Conservation (phyloP, 2,888 invertebrate species). For the Thyatira batis region DNA sequence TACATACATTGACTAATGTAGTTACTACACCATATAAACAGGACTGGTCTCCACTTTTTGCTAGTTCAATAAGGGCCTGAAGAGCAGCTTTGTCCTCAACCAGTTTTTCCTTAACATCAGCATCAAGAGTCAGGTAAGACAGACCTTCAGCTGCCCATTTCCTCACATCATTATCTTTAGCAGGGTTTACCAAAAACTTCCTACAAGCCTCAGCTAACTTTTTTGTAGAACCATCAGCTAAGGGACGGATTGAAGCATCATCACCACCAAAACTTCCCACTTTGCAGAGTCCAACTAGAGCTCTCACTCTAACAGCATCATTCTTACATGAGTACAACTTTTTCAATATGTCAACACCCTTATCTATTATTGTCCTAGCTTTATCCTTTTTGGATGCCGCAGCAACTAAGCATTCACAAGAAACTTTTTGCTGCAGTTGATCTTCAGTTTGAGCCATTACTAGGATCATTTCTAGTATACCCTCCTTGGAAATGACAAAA, state of each 20-base stretch:
- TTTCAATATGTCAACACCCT: slow-evolving; percentile 96
- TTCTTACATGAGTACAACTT: slow-evolving; percentile 94
- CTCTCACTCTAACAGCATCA: slow-evolving; percentile 94
- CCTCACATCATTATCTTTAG: slow-evolving; percentile 93
- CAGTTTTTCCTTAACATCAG: slow-evolving; percentile 98
- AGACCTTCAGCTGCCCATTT: slow-evolving; percentile 99
- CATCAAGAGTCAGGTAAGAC: slow-evolving; percentile 97
- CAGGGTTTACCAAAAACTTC: slow-evolving; percentile 93
- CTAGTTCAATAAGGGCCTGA: slow-evolving; percentile 93
- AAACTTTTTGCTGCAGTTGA: slow-evolving; percentile 93
- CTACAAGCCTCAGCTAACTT: slow-evolving; percentile 97
- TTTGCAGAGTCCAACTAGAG: slow-evolving; percentile 97
- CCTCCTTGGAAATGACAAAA: slow-evolving; percentile 89
- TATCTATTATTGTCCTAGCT: slow-evolving; percentile 92
- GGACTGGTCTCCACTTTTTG: slow-evolving; percentile 93
- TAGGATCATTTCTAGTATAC: slow-evolving; percentile 97
- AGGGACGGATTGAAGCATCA: slow-evolving; percentile 96
- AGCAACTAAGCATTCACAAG: slow-evolving; percentile 98
- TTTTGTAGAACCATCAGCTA: slow-evolving; percentile 96
- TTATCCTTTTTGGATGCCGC: slow-evolving; percentile 99
- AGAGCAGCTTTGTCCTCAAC: slow-evolving; percentile 93
- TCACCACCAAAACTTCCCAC: slow-evolving; percentile 96
- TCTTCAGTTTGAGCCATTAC: slow-evolving; percentile 98
- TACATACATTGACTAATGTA: slow-evolving; percentile 97
- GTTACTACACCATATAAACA: slow-evolving; percentile 95